Evolutionary conservation across 2,888 invertebrate genomes (phyloP).

Genomic region (Acanthoscelides obtectus): DNA sequence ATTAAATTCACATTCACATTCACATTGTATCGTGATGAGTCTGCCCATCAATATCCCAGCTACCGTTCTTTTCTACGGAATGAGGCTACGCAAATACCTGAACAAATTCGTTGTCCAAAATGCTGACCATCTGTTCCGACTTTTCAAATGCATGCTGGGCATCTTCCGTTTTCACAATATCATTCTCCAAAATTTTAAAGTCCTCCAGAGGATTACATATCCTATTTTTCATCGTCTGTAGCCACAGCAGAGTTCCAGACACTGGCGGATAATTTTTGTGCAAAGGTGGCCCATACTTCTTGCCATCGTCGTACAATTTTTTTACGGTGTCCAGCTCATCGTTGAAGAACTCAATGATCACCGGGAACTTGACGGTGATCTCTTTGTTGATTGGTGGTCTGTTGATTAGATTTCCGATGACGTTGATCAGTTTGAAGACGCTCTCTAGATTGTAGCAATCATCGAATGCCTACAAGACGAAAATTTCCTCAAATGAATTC

Average conservation of each 20-base stretch:
- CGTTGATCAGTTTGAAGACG: conserved; percentile 54
- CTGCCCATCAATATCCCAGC: too few relatives aligned
- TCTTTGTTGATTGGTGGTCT: conserved; percentile 70
- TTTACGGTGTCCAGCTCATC: conserved; percentile 63
- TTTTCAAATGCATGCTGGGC: conserved; percentile 54
- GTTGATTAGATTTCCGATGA: conserved; percentile 63
- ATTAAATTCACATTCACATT: too few relatives aligned
- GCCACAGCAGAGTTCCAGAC: conserved; percentile 65
- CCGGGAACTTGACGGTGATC: conserved; percentile 62
- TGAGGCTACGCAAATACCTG: too few relatives aligned
- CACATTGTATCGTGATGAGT: too few relatives aligned
- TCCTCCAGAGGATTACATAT: conserved; percentile 58
- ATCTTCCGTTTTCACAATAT: conserved; percentile 57
- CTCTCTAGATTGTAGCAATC: conserved; percentile 69
- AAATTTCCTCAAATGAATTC: too few relatives aligned
- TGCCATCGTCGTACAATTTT: conserved; percentile 55
- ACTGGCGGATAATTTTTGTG: conserved; percentile 71
- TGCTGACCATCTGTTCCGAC: conserved; percentile 61
- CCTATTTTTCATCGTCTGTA: conserved; percentile 61
- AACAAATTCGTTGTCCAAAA: conserved; percentile 55
- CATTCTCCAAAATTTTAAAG: conserved; percentile 61
- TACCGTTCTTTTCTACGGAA: too few relatives aligned
- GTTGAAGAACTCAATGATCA: conserved; percentile 61
- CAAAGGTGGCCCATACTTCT: conserved; percentile 51
- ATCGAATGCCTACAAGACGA: conserved; percentile 56